Base-by-base conservation (phyloP, 2,113 vertebrate species). In the Crotalus helleri region DNA sequence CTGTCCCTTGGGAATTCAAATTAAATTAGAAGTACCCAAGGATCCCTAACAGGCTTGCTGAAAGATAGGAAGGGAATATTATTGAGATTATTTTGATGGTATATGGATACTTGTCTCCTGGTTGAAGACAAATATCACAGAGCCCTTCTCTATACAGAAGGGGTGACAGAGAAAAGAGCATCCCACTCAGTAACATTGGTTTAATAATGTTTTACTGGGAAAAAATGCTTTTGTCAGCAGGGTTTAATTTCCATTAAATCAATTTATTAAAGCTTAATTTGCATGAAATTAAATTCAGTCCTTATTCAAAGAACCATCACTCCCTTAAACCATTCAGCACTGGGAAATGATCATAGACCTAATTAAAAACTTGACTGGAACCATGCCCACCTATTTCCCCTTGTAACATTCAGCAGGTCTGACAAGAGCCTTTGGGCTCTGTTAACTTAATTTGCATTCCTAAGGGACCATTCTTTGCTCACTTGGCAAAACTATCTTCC, bases 251-350 rank as follows among this genome's bases (percentile, higher is more conserved):
- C 96, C 95, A 96, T 96, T 97, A 97, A 96, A 97, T 96, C 95
- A 95, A 97, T 97, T 97, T 97, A 97, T 96, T 97, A 97, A 95
- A 12, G 0, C 55, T 97, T 97, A 97, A 97, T 97, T 97, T 96
- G 97, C 96, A 97, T 97, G 95, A 97, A 97, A 97, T 97, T 97
- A 97, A 97, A 97, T 97, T 96, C 96, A 33, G 95, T 93, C 95
- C 95, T 95, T 95, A 94, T 97, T 97, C 96, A 96, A 97, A 95
- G 93, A 96, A 94, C 93, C 55, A 3, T 96, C 96, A 95, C 93
- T 96, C 94, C 95, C 92, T 96, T 97, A 97, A 96, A 97, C 96
- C 95, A 96, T 95, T 90, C 93, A 93, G 90, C 91, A 69, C 88
- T 26, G 95, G 97, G 94, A 93, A 91, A 93, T 95, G 93, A 94